Evolutionary conservation across 1,140 invertebrate genomes (phyloP), one percentile per base, ranked within the genome.

Genomic region (Caerostris extrusa): DNA sequence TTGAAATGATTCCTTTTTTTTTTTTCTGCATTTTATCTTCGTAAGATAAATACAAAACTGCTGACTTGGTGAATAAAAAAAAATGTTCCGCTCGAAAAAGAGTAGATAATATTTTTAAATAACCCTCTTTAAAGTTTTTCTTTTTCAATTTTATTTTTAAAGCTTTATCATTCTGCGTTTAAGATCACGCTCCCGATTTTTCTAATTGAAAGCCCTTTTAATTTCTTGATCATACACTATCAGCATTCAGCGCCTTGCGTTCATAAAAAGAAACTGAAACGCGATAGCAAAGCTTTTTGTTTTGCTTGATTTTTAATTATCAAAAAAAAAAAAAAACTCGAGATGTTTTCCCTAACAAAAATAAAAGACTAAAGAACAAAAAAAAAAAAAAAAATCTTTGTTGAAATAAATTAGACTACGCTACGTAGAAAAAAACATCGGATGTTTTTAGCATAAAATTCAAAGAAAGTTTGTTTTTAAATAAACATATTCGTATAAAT

Each of bases 1-100:
- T 50, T n/a, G 10, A 77, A 77, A 77, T 50, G n/a, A 12, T 17
- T 14, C 71, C 34, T 1, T 34, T 8, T 53, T 53, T 77, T 67
- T 69, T n/a, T n/a, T 64, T 77, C 6, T 50, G 7, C 12, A 53
- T 3, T 53, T 77, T 77, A 77, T 53, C 34, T 50, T 19, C 7
- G 71, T 50, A 77, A 77, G 71, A 77, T 77, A 77, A 77, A 77
- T 77, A 19, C 50, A 12, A 50, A 77, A 77, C 50, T 77, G 71
- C 71, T 77, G 71, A 77, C 71, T 77, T 50, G 53, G 71, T 3
- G 50, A 77, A 34, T 34, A n/a, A n/a, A 67, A 34, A 34, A 67
- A 67, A 14, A 34, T 2, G 14, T n/a, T 67, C 12, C 0, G 6
- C 61, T 6, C 4, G 12, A 67, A 67, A 67, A 67, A 12, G 3